Evolutionary conservation across 2,113 vertebrate genomes (phyloP).

Genomic region (Cyanocitta stelleri): DNA sequence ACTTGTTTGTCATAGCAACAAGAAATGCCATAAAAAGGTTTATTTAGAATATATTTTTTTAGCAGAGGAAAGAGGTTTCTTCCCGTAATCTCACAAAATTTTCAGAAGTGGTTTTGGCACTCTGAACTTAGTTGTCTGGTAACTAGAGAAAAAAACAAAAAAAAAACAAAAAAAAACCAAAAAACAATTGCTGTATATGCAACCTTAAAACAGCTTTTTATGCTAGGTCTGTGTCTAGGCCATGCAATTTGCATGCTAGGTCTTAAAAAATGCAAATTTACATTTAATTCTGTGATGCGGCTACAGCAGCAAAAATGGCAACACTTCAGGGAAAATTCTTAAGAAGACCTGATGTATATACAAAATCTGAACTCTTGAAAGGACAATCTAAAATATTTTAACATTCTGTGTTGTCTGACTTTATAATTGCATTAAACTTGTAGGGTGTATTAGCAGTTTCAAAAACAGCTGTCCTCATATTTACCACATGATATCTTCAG

Average conservation of each 20-base stretch:
- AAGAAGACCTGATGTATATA: neutral
- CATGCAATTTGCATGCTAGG: neutral
- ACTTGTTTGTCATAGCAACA: neutral
- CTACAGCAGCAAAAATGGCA: neutral
- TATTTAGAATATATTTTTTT: neutral
- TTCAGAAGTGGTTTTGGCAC: neutral
- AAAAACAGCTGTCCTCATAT: neutral
- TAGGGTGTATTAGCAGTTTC: neutral
- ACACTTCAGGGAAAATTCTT: neutral
- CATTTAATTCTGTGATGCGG: neutral
- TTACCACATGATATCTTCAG: neutral
- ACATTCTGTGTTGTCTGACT: neutral
- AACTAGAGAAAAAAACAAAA: neutral
- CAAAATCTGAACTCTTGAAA: neutral
- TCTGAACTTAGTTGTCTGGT: neutral
- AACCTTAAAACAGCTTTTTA: neutral
- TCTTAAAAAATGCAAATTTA: neutral
- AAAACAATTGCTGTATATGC: neutral
- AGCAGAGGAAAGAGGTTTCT: neutral
- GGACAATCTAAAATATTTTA: neutral
- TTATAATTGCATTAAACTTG: neutral
- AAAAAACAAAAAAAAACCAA: too few relatives aligned
- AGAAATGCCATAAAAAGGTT: neutral
- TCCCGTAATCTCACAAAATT: neutral
- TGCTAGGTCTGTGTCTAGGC: neutral